phyloP scores from a whole-genome alignment of 2,888 invertebrate species.

The Chrysotoxum bicinctum region DNA sequence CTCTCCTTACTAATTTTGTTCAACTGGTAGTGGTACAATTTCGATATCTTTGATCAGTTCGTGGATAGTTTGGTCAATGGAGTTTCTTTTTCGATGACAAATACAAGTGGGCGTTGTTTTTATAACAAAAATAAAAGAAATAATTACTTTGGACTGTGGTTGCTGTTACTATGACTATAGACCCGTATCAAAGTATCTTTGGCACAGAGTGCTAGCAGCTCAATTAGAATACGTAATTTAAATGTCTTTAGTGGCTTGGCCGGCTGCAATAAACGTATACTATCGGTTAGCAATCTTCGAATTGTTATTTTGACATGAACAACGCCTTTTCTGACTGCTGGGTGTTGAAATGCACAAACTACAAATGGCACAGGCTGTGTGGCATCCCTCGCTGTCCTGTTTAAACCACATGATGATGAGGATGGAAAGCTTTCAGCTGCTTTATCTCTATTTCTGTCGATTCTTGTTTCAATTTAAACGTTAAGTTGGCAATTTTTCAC shows the following conservation, averaged over 20 bases:
- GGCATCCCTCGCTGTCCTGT: no score
- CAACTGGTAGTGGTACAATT: neutral
- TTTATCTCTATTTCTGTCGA: no score
- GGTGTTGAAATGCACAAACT: neutral
- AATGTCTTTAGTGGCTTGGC: neutral
- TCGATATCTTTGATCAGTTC: conserved; percentile 28
- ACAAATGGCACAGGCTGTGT: no score
- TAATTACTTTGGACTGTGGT: neutral
- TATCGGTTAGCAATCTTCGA: conserved; percentile 1
- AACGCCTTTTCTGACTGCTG: neutral
- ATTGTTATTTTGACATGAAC: neutral
- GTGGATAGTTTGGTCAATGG: conserved; percentile 33
- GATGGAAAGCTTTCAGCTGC: no score
- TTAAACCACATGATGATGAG: no score
- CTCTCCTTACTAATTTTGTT: neutral
- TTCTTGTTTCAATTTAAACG: no score
- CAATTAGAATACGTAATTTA: conserved; percentile 39
- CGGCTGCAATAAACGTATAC: neutral
- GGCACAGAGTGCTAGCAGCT: conserved; percentile 29
- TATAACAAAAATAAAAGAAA: neutral
- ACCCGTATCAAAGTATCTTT: neutral
- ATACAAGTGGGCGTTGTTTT: neutral
- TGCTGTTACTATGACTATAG: neutral
- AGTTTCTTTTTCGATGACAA: neutral
- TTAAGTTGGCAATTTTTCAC: no score